Base-by-base conservation (phyloP, 2,797 vertebrate species). In the Lagocephalus sceleratus region DNA sequence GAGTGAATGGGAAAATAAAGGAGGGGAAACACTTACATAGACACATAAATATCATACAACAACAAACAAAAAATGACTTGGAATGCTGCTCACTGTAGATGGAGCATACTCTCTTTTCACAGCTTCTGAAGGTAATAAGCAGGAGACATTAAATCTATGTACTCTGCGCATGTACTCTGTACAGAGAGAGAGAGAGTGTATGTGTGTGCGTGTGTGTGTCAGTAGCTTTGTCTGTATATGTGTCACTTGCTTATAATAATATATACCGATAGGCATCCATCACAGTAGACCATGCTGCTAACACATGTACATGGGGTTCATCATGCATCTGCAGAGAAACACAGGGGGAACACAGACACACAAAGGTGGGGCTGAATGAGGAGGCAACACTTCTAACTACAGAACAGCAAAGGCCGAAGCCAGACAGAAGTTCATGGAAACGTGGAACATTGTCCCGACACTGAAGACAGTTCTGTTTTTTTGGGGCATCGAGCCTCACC, bases 241-340 rank as follows among this genome's bases (percentile, higher is more conserved):
- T 54, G 47, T 22, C 50, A 39, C 71, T 49, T 51, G 42, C 41
- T 68, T 29, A 9, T 48, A 41, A 46, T 62, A 57, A 71, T 71
- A 57, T 49, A 54, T 40, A 40, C 60, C 60, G 54, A 41, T 14
- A 66, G 69, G 72, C 32, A 54, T 79, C 75, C 75, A 75, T 81
- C 73, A 78, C 68, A 66, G 76, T 81, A 85, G 78, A 86, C 75
- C 85, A 84, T 88, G 86, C 87, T 86, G 80, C 79, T 85, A 83
- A 71, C 68, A 81, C 78, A 67, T 70, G 21, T 54, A 82, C 62
- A 72, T 55, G 1, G 61, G 60, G 20, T 32, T 84, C 64, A 9
- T 78, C 88, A 89, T 89, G 88, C 87, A 84, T 83, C 72, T 76
- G 65, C 60, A 73, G 70, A 71, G 58, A 56, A 74, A 78, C 75